Percentiles rank a stretch among this genome's conserved stretches.
These are phyloP conservation scores for Epinotia demarniana DNA, from an alignment of 2,888 invertebrate genomes.

Conservation along the genomic window DNA sequence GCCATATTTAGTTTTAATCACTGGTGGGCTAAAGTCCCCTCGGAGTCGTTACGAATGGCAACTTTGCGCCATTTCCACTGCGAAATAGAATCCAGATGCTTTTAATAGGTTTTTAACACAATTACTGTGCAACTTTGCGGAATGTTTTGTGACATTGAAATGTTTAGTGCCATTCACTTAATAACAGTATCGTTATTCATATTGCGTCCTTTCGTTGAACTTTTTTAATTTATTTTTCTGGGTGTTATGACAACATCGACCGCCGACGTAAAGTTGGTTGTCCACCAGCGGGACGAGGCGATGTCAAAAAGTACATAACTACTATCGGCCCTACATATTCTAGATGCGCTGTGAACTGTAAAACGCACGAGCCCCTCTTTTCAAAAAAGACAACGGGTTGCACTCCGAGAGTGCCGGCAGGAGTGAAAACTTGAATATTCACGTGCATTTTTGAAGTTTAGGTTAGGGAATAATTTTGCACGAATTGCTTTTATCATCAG, in stretches of 20 bases:
- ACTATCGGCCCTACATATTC: no score
- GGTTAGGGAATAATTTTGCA: no score
- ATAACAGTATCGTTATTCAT: slow-evolving; percentile 16
- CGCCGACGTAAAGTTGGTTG: no score
- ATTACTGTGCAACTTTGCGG: slow-evolving; percentile 53
- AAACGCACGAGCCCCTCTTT: no score
- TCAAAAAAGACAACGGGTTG: no score
- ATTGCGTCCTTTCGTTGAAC: background rate
- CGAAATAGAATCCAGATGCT: slow-evolving; percentile 65
- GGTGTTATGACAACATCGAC: background rate
- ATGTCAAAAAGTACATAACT: no score
- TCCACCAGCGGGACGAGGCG: no score
- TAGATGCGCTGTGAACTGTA: no score
- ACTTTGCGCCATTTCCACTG: slow-evolving; percentile 52
- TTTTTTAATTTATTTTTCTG: background rate
- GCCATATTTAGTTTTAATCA: slow-evolving; percentile 64
- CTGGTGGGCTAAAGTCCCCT: slow-evolving; percentile 56
- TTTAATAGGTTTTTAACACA: slow-evolving; percentile 69
- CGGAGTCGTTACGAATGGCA: slow-evolving; percentile 61
- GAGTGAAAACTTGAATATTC: no score
- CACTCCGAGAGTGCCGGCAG: no score
- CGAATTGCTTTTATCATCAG: no score
- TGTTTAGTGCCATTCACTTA: slow-evolving; percentile 52
- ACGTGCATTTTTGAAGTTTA: no score
- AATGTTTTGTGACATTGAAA: slow-evolving; percentile 52